Evolutionary conservation across 1,140 invertebrate genomes (phyloP).

Genomic region (Hyles euphorbiae): DNA sequence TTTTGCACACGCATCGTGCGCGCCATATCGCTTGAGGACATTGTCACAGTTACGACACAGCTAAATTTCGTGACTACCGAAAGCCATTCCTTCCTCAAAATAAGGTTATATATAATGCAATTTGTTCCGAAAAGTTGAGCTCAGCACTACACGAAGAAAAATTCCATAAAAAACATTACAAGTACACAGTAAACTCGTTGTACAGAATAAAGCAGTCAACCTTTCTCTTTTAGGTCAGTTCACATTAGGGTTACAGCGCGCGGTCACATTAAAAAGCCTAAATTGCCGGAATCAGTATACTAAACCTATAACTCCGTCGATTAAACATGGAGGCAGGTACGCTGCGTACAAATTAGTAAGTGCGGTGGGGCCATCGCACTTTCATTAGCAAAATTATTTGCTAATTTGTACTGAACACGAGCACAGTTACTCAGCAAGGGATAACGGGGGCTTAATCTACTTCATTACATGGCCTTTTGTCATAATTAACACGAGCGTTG

Average conservation of each 20-base stretch:
- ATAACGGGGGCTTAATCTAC: constrained; percentile 42
- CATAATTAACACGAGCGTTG: constrained; percentile 46
- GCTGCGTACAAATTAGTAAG: constrained; percentile 24
- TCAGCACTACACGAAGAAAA: no score
- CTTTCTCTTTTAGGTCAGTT: no score
- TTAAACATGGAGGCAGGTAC: constrained; percentile 22
- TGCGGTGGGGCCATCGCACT: constrained; percentile 30
- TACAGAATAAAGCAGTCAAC: neutral
- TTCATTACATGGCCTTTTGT: constrained; percentile 45
- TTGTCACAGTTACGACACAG: constrained; percentile 21
- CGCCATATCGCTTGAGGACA: constrained; percentile 24
- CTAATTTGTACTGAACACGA: constrained; percentile 50
- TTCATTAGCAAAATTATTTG: constrained; percentile 57
- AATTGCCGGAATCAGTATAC: constrained; percentile 23
- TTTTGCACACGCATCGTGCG: constrained; percentile 20
- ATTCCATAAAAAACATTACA: no score
- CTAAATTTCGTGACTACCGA: no score
- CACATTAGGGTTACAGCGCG: constrained; percentile 7
- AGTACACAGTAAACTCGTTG: no score
- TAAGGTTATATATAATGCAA: no score
- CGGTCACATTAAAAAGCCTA: constrained; percentile 12
- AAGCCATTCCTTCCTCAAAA: no score
- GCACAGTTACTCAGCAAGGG: constrained; percentile 33
- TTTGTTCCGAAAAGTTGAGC: no score
- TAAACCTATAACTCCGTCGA: constrained; percentile 21